These are phyloP conservation scores for Pomatorhinus ruficollis DNA, from an alignment of 2,113 vertebrate species.

Conservation along the genomic window DNA sequence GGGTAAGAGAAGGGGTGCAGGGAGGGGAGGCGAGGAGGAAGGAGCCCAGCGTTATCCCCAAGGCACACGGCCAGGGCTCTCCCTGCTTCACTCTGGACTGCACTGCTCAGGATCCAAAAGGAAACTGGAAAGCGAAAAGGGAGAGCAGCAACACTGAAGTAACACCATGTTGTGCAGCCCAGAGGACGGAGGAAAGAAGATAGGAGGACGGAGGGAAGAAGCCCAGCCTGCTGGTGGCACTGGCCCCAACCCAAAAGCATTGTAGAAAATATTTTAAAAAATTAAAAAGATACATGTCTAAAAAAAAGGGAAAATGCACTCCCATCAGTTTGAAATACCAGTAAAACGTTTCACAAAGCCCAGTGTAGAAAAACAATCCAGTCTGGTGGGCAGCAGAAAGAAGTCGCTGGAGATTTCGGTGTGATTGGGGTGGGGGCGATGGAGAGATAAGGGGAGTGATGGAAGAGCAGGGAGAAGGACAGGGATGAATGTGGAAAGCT, in stretches of 20 bases:
- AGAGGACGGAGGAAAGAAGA: neutral
- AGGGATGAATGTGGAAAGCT: neutral
- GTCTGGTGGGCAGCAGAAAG: neutral
- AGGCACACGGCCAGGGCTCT: neutral
- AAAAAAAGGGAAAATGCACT: neutral
- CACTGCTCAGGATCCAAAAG: neutral
- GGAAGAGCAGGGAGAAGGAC: neutral
- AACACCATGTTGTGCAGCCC: fast-evolving
- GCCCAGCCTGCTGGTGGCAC: neutral
- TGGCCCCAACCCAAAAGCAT: neutral
- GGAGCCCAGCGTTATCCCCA: neutral
- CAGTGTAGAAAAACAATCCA: neutral
- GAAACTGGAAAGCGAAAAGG: neutral
- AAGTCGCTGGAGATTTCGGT: fast-evolving
- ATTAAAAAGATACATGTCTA: fast-evolving
- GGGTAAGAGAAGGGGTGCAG: neutral
- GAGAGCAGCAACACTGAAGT: neutral
- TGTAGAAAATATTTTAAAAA: fast-evolving
- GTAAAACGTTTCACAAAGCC: neutral
- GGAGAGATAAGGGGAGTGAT: neutral
- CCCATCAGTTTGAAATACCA: neutral
- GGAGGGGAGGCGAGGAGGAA: neutral
- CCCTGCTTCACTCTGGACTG: neutral
- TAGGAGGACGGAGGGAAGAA: neutral
- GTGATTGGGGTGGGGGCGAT: neutral